These are phyloP conservation scores for Myiopsitta monachus DNA, from an alignment of 2,113 vertebrate species.

Conservation along the genomic window DNA sequence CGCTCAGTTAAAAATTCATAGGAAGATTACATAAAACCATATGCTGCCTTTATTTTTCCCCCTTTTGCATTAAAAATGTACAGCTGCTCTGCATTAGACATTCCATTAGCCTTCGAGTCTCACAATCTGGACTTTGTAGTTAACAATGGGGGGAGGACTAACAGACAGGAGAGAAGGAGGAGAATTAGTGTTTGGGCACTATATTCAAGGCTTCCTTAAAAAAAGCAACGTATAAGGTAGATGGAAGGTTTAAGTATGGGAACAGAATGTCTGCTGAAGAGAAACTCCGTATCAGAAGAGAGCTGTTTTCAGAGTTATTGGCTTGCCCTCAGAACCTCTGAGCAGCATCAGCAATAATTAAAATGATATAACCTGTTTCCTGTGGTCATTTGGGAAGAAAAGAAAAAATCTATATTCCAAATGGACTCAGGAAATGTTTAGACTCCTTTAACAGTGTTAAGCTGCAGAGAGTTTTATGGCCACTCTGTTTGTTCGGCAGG, in stretches of 20 bases:
- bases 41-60: slow-evolving; percentile 69
- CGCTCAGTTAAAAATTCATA: slow-evolving; percentile 68
- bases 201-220: background rate
- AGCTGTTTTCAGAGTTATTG: slow-evolving; percentile 40
- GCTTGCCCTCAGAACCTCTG: slow-evolving; percentile 43
- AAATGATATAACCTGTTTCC: slow-evolving; percentile 70
- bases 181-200: background rate
- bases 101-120: slow-evolving; percentile 46
- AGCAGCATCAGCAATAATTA: slow-evolving; percentile 71
- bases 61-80: slow-evolving; percentile 67
- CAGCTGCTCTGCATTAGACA: slow-evolving; percentile 63
- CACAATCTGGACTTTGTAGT: slow-evolving; percentile 16
- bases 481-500: slow-evolving; percentile 31
- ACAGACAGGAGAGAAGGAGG: background rate
- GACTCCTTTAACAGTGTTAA: slow-evolving; percentile 51
- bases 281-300: background rate
- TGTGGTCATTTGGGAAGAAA: slow-evolving; percentile 66
- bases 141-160: background rate
- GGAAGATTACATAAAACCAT: slow-evolving; percentile 74
- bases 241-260: background rate
- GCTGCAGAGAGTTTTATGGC: slow-evolving; percentile 41
- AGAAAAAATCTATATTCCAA: slow-evolving; percentile 67
- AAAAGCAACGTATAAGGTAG: background rate
- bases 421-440: slow-evolving; percentile 67
- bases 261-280: background rate